These are phyloP conservation scores for Thalpophila matura DNA, from an alignment of 2,888 invertebrate genomes.

Conservation along the genomic window DNA sequence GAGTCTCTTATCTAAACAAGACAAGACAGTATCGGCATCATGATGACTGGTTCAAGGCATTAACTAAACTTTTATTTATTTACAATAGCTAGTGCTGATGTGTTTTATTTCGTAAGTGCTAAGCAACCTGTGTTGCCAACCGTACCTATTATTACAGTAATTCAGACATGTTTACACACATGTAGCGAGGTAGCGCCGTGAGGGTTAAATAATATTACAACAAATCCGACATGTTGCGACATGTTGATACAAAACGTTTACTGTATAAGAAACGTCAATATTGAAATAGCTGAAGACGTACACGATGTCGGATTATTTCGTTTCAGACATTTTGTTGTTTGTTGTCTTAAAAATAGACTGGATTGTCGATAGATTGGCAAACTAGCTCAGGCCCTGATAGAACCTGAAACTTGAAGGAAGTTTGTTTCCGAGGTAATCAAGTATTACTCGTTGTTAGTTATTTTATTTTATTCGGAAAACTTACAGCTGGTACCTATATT, in stretches of 20 bases:
- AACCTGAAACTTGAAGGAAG: too few relatives aligned
- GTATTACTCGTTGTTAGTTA: too few relatives aligned
- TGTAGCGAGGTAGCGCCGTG: neutral
- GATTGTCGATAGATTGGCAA: too few relatives aligned
- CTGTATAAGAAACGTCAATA: constrained; percentile 23
- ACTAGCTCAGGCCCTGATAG: too few relatives aligned
- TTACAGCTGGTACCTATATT: too few relatives aligned
- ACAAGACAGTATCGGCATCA: too few relatives aligned
- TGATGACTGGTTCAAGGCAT: too few relatives aligned
- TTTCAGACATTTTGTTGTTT: neutral
- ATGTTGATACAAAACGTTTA: constrained; percentile 17
- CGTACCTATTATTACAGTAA: neutral
- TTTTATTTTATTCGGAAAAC: too few relatives aligned
- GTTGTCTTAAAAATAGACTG: neutral
- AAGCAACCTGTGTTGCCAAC: neutral
- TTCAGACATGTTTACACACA: constrained; percentile 17
- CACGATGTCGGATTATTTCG: constrained; percentile 5
- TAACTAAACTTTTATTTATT: too few relatives aligned
- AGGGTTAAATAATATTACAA: constrained; percentile 11
- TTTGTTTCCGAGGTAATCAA: too few relatives aligned
- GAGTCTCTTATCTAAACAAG: too few relatives aligned
- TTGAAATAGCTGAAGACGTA: constrained; percentile 9
- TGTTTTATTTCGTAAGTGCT: neutral
- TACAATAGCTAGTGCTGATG: too few relatives aligned
- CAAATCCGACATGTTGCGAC: constrained; percentile 5